Conservation (phyloP, 2,888 invertebrate species). For the Plagiodera versicolora region DNA sequence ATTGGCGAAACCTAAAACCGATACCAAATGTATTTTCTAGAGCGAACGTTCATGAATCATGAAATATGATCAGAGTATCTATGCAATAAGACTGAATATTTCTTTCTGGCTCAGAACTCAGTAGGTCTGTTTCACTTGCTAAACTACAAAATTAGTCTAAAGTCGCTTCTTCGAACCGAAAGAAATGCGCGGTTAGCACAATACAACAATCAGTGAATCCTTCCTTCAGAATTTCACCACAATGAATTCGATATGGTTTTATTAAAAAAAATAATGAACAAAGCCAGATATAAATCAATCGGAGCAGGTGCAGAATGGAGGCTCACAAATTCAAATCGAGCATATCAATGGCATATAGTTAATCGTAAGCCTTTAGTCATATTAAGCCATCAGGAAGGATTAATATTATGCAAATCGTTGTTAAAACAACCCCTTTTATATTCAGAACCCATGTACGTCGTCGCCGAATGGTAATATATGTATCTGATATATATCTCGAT, state of each 20-base stretch:
- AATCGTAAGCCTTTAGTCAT: constrained; percentile 38
- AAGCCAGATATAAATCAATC: constrained; percentile 33
- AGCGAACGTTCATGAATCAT: too few relatives aligned
- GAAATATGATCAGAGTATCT: too few relatives aligned
- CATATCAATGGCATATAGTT: constrained; percentile 34
- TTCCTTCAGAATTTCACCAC: constrained; percentile 30
- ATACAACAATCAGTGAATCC: constrained; percentile 28
- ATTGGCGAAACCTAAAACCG: too few relatives aligned
- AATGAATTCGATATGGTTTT: constrained; percentile 32
- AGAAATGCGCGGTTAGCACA: background rate
- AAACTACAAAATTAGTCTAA: too few relatives aligned
- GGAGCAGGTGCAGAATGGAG: constrained; percentile 38
- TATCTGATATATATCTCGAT: background rate
- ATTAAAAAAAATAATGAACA: constrained; percentile 24
- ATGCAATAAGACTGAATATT: too few relatives aligned
- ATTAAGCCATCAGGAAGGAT: constrained; percentile 28
- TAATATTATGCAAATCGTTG: constrained; percentile 27
- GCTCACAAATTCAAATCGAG: constrained; percentile 37
- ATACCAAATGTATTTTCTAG: too few relatives aligned
- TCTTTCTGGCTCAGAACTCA: too few relatives aligned
- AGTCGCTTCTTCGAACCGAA: background rate
- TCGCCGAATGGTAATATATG: background rate
- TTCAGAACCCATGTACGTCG: background rate
- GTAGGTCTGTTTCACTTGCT: too few relatives aligned
- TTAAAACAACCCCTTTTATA: constrained; percentile 11